Conservation (phyloP, 2,113 vertebrate genomes). For the Cyanocitta stelleri region DNA sequence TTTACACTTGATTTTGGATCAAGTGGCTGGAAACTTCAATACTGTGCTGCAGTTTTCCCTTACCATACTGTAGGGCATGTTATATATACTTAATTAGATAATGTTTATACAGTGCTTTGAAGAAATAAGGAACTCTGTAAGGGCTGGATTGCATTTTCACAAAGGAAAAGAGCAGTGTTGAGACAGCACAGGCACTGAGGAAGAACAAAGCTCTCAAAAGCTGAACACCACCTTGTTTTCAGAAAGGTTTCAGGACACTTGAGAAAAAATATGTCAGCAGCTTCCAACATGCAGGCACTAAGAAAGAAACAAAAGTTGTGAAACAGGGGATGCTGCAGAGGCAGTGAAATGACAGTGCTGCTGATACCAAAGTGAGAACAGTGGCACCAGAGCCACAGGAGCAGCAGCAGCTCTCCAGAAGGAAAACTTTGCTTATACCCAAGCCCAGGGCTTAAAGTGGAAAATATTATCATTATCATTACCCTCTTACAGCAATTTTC, state of each 20-base stretch:
- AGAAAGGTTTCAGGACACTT: background rate
- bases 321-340: background rate
- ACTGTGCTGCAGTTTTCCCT: background rate
- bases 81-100: slow-evolving; percentile 61
- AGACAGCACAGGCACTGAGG: background rate
- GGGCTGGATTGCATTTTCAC: background rate
- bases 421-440: background rate
- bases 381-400: background rate
- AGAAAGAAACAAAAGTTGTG: background rate
- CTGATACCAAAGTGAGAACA: background rate
- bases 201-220: background rate
- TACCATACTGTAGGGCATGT: slow-evolving; percentile 30
- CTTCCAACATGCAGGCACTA: background rate
- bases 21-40: slow-evolving; percentile 38
- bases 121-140: background rate
- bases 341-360: background rate
- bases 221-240: background rate
- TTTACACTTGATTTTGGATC: slow-evolving; percentile 12
- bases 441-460: background rate
- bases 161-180: background rate
- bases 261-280: background rate
- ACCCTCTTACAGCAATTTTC: background rate
- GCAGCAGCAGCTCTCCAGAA: background rate
- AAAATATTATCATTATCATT: background rate
- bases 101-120: slow-evolving; percentile 57